A percentile compares a stretch with the other conserved stretches of the same genome.
Evolutionary conservation across 2,888 invertebrate genomes (phyloP).

Genomic region (Scaptomyza tumidula): DNA sequence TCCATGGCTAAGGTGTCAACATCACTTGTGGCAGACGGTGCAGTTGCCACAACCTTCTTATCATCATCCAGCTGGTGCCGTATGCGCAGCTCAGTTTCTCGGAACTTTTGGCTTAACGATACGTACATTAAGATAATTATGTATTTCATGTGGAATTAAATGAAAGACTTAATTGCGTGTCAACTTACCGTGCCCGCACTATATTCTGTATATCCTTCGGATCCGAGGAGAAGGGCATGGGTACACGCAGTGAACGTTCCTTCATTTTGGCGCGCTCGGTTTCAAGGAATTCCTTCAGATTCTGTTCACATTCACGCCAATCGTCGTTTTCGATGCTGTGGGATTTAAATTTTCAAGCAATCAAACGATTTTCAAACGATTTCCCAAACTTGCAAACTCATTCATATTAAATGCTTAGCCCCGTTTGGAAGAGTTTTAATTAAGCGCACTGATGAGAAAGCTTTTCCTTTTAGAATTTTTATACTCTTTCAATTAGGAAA

Average conservation of each 20-base stretch:
- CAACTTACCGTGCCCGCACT: slow-evolving; percentile 80
- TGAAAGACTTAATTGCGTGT: not conserved
- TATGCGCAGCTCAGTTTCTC: slow-evolving; percentile 79
- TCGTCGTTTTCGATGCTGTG: slow-evolving; percentile 82
- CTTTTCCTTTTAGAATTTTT: not conserved
- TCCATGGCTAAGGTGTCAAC: slow-evolving; percentile 38
- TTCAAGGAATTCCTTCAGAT: slow-evolving; percentile 82
- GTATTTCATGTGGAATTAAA: not conserved
- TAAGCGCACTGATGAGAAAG: not conserved
- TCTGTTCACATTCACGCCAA: slow-evolving; percentile 83
- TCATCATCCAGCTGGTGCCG: slow-evolving; percentile 75
- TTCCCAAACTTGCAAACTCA: slow-evolving; percentile 37
- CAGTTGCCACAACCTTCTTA: slow-evolving; percentile 43
- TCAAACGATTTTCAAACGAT: slow-evolving; percentile 15
- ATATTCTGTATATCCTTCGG: slow-evolving; percentile 81
- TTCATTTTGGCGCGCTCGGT: slow-evolving; percentile 81
- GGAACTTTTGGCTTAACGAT: slow-evolving; percentile 78
- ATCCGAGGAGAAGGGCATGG: slow-evolving; percentile 80
- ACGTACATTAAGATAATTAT: no score
- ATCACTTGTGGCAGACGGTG: slow-evolving; percentile 23
- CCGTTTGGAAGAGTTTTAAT: slow-evolving; percentile 16
- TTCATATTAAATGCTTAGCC: slow-evolving; percentile 50
- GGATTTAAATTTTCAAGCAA: slow-evolving; percentile 13
- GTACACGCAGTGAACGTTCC: slow-evolving; percentile 73
- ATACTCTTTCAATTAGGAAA: not conserved